Percentiles rank a stretch among this genome's conserved stretches.
Conservation (phyloP, 2,888 invertebrate species). For the Agriopis leucophaearia region DNA sequence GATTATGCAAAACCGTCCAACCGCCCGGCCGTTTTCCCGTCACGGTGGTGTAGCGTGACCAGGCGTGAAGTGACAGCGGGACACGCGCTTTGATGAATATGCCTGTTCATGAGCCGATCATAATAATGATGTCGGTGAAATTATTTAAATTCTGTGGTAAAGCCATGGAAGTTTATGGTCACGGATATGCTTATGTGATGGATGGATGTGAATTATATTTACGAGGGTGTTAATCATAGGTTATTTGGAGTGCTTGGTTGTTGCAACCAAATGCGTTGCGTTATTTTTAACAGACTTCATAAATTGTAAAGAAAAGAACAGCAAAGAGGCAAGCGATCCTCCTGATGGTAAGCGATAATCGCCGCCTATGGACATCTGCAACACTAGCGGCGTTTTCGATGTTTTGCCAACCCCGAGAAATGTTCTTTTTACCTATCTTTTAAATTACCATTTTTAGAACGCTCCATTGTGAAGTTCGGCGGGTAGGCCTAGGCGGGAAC, state of each 20-base stretch:
- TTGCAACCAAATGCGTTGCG: neutral
- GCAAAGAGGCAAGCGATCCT: too few relatives aligned
- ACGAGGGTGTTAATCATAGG: constrained; percentile 18
- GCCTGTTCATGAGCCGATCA: constrained; percentile 15
- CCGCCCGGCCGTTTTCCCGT: constrained; percentile 35
- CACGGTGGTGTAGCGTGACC: constrained; percentile 39
- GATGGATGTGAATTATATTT: constrained; percentile 20
- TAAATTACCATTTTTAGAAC: too few relatives aligned
- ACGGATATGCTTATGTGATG: constrained; percentile 26
- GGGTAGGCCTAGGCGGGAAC: too few relatives aligned
- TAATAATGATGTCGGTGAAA: constrained; percentile 29
- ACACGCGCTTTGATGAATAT: constrained; percentile 31
- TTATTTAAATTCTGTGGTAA: constrained; percentile 32
- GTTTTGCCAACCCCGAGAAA: too few relatives aligned
- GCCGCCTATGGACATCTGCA: too few relatives aligned
- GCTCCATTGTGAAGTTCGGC: too few relatives aligned
- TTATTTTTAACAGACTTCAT: neutral
- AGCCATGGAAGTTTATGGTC: constrained; percentile 19
- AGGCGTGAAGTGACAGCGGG: constrained; percentile 33
- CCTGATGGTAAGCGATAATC: too few relatives aligned
- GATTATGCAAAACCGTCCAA: constrained; percentile 44
- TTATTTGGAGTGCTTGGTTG: constrained; percentile 2
- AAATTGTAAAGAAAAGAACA: too few relatives aligned
- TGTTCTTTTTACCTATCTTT: too few relatives aligned
- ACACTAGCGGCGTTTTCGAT: too few relatives aligned